phyloP scores from a whole-genome alignment of 1,140 invertebrate species.

The Drosophila sturtevanti region DNA sequence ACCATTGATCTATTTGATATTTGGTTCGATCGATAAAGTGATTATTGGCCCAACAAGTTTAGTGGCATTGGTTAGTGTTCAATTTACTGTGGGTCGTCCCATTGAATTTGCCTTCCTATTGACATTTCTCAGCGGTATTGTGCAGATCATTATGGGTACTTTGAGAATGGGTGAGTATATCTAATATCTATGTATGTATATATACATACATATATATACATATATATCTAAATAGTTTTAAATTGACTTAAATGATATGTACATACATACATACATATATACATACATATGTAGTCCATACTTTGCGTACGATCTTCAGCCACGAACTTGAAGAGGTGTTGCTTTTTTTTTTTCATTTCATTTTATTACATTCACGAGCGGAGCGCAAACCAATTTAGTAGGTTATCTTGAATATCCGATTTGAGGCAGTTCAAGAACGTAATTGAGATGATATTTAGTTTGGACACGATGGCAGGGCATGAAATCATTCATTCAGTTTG shows the following conservation, averaged over 20 bases:
- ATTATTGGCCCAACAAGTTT: conserved; percentile 95
- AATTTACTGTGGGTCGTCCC: conserved; percentile 89
- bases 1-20: conserved; percentile 92
- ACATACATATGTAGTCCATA: not conserved
- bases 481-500: not conserved
- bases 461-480: not conserved
- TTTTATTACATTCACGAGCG: conserved; percentile 5
- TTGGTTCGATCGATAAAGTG: conserved; percentile 95
- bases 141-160: conserved; percentile 90
- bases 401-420: not conserved
- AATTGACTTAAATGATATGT: not conserved
- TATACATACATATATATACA: not conserved
- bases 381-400: not conserved
- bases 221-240: not conserved
- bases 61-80: conserved; percentile 86
- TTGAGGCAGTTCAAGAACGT: not conserved
- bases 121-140: conserved; percentile 89
- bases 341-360: not conserved
- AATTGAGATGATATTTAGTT: conserved; percentile 8
- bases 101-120: conserved; percentile 91
- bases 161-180: conserved; percentile 67
- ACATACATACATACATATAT: not conserved
- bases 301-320: not conserved
- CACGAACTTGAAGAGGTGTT: not conserved
- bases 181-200: not conserved